Evolutionary conservation across 2,797 vertebrate species (phyloP).

Genomic region (Lepilemur septentrionalis): DNA sequence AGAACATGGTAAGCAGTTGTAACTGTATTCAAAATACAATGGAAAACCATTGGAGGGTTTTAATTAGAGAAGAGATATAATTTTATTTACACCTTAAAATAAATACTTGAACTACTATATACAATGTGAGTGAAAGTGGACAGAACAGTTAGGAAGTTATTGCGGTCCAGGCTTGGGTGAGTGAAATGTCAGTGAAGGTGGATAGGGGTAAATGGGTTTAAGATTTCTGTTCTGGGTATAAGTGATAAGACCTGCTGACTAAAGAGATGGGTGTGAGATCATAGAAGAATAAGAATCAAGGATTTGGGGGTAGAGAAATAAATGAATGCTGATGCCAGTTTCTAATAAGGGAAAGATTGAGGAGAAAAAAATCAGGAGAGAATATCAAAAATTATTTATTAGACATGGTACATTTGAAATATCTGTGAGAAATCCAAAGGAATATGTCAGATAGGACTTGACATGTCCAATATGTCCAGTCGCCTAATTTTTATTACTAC

Average conservation of each 20-base stretch:
- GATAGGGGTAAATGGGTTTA: neutral
- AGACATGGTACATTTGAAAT: neutral
- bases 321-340: neutral
- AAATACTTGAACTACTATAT: neutral
- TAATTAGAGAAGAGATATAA: neutral
- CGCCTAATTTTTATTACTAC: neutral
- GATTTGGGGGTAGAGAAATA: neutral
- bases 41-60: neutral
- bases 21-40: neutral
- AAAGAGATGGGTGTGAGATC: neutral
- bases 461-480: neutral
- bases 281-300: neutral
- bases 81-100: slow-evolving; percentile 6
- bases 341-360: neutral
- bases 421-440: neutral
- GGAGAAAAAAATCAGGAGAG: neutral
- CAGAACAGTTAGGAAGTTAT: neutral
- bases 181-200: neutral
- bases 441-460: neutral
- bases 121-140: neutral
- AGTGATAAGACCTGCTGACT: neutral
- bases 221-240: neutral
- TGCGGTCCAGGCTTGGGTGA: neutral
- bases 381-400: neutral
- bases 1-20: neutral